A percentile compares a stretch with the other conserved stretches of the same genome.
These are phyloP conservation scores for Turnix velox DNA, from an alignment of 2,113 vertebrate species.

Conservation along the genomic window DNA sequence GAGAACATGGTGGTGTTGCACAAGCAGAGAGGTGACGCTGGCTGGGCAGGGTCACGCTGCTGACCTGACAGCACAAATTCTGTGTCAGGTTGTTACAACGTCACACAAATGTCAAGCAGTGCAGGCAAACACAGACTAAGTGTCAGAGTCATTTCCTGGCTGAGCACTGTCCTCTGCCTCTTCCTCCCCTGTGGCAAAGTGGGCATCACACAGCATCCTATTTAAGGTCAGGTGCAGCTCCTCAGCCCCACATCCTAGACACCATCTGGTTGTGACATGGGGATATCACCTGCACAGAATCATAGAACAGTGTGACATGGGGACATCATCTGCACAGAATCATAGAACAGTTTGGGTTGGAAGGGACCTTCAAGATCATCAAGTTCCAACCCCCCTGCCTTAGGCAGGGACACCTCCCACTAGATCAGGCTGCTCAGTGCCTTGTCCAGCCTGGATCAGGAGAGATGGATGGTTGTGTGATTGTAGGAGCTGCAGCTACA, in stretches of 20 bases:
- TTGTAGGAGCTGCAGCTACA: background rate
- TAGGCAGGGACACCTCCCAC: too few species aligned
- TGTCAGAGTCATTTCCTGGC: background rate
- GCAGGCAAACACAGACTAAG: background rate
- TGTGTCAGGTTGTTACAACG: background rate
- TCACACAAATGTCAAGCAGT: background rate
- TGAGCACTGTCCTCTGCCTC: background rate
- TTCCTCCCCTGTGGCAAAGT: background rate
- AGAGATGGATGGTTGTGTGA: background rate
- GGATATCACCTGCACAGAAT: fast-evolving
- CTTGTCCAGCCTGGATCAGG: too few species aligned
- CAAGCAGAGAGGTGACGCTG: slow-evolving; percentile 1
- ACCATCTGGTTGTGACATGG: background rate
- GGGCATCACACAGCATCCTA: background rate
- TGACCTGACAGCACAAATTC: background rate
- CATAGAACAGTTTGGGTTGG: too few species aligned
- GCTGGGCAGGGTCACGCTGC: background rate
- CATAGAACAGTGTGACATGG: too few species aligned
- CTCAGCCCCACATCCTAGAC: background rate
- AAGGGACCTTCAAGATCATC: too few species aligned
- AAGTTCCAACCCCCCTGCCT: too few species aligned
- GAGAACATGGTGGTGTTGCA: background rate
- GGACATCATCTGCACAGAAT: fast-evolving
- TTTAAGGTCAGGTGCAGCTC: background rate
- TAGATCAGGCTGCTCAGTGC: too few species aligned